phyloP scores from a whole-genome alignment of 1,140 invertebrate genomes.

The Solenopsis invicta region DNA sequence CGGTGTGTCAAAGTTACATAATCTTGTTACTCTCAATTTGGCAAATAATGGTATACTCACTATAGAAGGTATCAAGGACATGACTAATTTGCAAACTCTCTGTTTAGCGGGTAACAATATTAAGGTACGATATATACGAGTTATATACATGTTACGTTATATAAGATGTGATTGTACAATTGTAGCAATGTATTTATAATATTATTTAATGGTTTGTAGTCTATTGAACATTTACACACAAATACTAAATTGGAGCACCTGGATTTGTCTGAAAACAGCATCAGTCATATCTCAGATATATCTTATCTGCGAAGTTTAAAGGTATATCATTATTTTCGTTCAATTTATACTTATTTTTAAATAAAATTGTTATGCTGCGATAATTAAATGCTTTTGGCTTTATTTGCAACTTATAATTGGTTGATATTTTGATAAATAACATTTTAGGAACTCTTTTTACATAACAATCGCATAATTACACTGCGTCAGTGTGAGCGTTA shows the following conservation, averaged over 20 bases:
- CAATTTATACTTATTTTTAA: conserved; percentile 55
- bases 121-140: conserved; percentile 87
- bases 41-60: conserved; percentile 95
- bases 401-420: not conserved
- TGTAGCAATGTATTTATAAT: conserved; percentile 27
- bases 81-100: conserved; percentile 92
- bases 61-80: conserved; percentile 95
- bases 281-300: conserved; percentile 94
- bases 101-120: conserved; percentile 92
- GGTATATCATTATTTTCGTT: conserved; percentile 86
- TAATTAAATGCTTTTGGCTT: conserved; percentile 24
- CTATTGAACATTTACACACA: conserved; percentile 94
- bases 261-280: conserved; percentile 96
- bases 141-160: not conserved
- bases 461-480: conserved; percentile 94
- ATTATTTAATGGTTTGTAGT: conserved; percentile 89
- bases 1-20: conserved; percentile 92
- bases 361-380: conserved; percentile 17
- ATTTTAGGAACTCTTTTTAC: conserved; percentile 93
- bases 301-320: conserved; percentile 93
- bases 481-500: conserved; percentile 94
- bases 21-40: conserved; percentile 93
- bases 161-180: conserved; percentile 16
- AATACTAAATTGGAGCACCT: conserved; percentile 93
- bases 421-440: conserved; percentile 58